phyloP scores from a whole-genome alignment of 2,888 invertebrate genomes.

The Dasysyrphus tricinctus region DNA sequence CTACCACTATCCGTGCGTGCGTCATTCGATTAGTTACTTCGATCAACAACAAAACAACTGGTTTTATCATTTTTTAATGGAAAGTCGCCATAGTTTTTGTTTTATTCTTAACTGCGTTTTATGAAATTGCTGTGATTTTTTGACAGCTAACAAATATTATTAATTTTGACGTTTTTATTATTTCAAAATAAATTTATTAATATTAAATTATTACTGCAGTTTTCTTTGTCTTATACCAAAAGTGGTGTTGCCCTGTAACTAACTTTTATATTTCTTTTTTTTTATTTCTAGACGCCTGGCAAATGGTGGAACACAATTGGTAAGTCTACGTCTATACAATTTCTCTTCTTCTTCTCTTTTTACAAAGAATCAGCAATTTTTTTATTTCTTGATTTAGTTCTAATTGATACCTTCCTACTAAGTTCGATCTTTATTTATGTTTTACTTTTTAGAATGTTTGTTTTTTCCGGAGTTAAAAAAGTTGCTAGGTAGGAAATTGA shows the following conservation, averaged over 20 bases:
- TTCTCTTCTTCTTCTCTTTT: no score
- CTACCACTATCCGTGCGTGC: not conserved
- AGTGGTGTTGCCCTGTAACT: no score
- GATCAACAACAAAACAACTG: not conserved
- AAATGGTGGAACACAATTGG: not conserved
- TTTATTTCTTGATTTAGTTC: constrained; percentile 1
- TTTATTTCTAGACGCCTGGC: no score
- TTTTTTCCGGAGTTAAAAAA: constrained; percentile 7
- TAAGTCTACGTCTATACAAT: not conserved
- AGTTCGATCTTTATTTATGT: not conserved
- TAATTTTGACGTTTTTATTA: not conserved
- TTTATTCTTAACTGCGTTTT: constrained; percentile 6
- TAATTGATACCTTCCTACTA: not conserved
- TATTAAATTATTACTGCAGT: not conserved
- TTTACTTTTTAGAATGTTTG: not conserved
- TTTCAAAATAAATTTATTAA: not conserved
- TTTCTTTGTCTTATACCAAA: not conserved
- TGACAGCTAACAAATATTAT: constrained; percentile 4
- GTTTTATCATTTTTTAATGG: constrained; percentile 5
- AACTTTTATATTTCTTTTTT: not conserved
- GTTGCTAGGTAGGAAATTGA: constrained; percentile 24
- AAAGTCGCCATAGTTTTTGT: not conserved
- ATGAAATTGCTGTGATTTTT: constrained; percentile 5
- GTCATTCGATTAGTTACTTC: not conserved
- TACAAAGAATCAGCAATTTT: no score